phyloP scores from a whole-genome alignment of 2,888 invertebrate genomes.

The Linyphia triangularis region DNA sequence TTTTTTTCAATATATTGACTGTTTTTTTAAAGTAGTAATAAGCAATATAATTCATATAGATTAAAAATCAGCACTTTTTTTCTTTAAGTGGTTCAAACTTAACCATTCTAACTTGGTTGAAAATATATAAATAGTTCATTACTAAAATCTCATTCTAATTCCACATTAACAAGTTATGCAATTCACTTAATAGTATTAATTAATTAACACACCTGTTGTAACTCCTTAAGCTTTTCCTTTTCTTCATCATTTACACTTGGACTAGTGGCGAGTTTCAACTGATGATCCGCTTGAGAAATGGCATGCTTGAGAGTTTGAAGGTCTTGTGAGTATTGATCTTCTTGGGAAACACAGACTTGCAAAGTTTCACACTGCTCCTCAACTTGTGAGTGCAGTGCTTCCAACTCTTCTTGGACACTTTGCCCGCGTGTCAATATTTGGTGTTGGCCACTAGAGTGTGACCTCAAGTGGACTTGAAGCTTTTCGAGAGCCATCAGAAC shows the following conservation, averaged over 20 bases:
- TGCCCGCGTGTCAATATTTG: constrained; percentile 87
- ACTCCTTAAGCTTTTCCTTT: constrained; percentile 64
- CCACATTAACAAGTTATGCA: too few species aligned
- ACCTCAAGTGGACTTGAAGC: constrained; percentile 92
- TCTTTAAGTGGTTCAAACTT: too few species aligned
- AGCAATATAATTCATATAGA: too few species aligned
- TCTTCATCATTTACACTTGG: constrained; percentile 70
- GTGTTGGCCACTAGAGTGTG: constrained; percentile 86
- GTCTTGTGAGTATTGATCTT: constrained; percentile 92
- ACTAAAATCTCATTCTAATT: too few species aligned
- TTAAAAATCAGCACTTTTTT: too few species aligned
- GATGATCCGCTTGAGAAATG: constrained; percentile 92
- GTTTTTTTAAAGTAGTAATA: too few species aligned
- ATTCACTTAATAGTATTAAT: too few species aligned
- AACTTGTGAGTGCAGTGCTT: constrained; percentile 84
- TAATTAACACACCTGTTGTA: constrained; percentile 54
- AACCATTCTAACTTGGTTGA: too few species aligned
- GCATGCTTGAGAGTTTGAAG: constrained; percentile 90
- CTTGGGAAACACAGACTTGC: constrained; percentile 88
- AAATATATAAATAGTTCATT: too few species aligned
- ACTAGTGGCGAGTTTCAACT: constrained; percentile 83
- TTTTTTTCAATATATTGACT: too few species aligned
- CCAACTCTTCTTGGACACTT: constrained; percentile 86
- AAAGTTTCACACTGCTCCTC: constrained; percentile 85
- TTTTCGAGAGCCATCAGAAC: constrained; percentile 93